Conservation (phyloP, 1,140 invertebrate genomes). For the Hypothenemus hampei region DNA sequence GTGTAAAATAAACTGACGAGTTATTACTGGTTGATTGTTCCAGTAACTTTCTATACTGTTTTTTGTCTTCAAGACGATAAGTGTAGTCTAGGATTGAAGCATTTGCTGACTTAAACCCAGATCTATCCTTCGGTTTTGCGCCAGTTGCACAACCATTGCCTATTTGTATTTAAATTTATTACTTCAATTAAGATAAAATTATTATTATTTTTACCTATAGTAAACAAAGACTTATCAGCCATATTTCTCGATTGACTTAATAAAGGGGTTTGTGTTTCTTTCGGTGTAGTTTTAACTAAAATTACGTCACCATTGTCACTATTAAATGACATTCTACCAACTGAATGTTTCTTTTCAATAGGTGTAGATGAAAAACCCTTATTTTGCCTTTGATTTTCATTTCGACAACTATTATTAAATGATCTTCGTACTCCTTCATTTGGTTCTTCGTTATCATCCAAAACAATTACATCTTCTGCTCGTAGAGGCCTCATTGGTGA, state of each 20-base stretch:
- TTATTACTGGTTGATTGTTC: conserved; percentile 23
- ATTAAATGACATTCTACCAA: conserved; percentile 7
- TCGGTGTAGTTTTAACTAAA: conserved; percentile 28
- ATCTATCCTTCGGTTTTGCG: conserved; percentile 15
- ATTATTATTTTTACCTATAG: conserved; percentile 25
- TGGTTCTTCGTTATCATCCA: conserved; percentile 9
- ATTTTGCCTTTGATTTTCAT: not conserved
- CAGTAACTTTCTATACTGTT: conserved; percentile 38
- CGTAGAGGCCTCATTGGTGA: conserved; percentile 7
- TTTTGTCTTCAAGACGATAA: conserved; percentile 39
- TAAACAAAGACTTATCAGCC: conserved; percentile 13
- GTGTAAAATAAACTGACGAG: conserved; percentile 35
- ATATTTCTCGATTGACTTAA: conserved; percentile 22
- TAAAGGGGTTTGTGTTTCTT: conserved; percentile 21
- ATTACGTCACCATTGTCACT: conserved; percentile 34
- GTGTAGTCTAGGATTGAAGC: conserved; percentile 32
- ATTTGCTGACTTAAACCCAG: not conserved
- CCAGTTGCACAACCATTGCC: too few species aligned
- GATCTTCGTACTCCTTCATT: not conserved
- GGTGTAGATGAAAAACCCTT: conserved; percentile 5
- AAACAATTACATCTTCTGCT: not conserved
- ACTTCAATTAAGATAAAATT: too few species aligned
- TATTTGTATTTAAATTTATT: too few species aligned
- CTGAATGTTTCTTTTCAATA: conserved; percentile 1
- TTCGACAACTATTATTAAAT: not conserved